Evolutionary conservation across 2,797 vertebrate species (phyloP).

Genomic region (Pygocentrus nattereri): DNA sequence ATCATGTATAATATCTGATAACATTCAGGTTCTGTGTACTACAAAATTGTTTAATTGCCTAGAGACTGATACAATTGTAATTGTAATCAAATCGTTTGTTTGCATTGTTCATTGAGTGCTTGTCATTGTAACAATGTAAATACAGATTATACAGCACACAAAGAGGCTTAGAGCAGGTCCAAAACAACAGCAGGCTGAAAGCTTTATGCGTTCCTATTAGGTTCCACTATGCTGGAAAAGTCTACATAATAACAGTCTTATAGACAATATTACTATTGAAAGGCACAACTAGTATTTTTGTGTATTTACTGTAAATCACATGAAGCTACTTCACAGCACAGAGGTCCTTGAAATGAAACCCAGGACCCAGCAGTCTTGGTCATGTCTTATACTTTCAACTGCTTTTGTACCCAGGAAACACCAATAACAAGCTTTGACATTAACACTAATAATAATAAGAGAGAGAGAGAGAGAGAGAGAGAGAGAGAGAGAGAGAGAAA

Average conservation of each 20-base stretch:
- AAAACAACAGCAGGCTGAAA: constrained; percentile 2
- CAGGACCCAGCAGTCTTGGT: too few species aligned
- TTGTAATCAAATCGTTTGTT: constrained; percentile 8
- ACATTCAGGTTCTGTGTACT: constrained; percentile 1
- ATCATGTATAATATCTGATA: constrained; percentile 33
- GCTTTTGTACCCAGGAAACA: too few species aligned
- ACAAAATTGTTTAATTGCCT: constrained; percentile 12
- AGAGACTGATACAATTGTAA: background rate
- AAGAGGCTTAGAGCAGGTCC: background rate
- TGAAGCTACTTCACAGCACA: too few species aligned
- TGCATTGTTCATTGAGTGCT: constrained; percentile 2
- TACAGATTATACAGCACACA: background rate
- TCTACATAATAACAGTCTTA: background rate
- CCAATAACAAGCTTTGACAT: too few species aligned
- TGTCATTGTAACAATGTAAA: constrained; percentile 6
- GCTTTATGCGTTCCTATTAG: background rate
- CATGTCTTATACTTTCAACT: too few species aligned
- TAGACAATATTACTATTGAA: background rate
- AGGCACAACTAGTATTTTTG: background rate
- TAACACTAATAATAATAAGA: too few species aligned
- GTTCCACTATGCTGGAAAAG: too few species aligned
- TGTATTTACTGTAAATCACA: background rate
- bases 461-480: too few species aligned
- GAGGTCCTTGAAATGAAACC: too few species aligned
- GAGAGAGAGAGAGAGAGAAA: too few species aligned